These are phyloP conservation scores for Diglossa brunneiventris DNA, from an alignment of 2,113 vertebrate genomes.

Conservation along the genomic window DNA sequence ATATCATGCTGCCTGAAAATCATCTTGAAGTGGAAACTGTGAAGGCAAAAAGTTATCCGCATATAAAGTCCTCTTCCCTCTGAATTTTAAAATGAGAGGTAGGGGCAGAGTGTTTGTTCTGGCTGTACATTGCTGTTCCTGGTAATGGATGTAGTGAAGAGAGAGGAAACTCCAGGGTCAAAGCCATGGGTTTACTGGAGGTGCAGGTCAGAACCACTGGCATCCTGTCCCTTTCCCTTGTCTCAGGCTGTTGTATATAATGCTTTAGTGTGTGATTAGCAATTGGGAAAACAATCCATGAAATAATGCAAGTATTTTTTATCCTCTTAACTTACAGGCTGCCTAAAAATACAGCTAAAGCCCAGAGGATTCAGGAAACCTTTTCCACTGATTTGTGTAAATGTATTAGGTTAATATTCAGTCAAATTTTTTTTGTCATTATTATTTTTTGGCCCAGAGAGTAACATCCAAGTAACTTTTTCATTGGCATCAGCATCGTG, in stretches of 20 bases:
- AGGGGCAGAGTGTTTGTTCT: background rate
- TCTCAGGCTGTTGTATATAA: background rate
- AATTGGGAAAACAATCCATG: background rate
- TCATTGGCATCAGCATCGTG: background rate
- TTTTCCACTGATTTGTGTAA: background rate
- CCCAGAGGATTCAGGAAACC: background rate
- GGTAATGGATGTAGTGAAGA: background rate
- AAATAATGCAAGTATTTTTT: background rate
- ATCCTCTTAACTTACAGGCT: background rate
- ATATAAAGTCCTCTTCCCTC: background rate
- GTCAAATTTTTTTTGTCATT: background rate
- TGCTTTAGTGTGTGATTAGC: background rate
- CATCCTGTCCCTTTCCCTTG: background rate
- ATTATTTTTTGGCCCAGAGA: background rate
- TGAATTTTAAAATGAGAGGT: background rate
- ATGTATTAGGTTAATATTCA: background rate
- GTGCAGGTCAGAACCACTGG: background rate
- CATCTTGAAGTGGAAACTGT: conserved; percentile 59
- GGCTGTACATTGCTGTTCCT: background rate
- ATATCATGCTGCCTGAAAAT: conserved; percentile 63
- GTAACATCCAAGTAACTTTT: background rate
- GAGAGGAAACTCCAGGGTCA: background rate
- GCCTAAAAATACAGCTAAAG: background rate
- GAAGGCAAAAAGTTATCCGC: conserved; percentile 47
- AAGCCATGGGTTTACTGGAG: background rate